phyloP scores from a whole-genome alignment of 2,888 invertebrate genomes.

The Leptothorax acervorum region DNA sequence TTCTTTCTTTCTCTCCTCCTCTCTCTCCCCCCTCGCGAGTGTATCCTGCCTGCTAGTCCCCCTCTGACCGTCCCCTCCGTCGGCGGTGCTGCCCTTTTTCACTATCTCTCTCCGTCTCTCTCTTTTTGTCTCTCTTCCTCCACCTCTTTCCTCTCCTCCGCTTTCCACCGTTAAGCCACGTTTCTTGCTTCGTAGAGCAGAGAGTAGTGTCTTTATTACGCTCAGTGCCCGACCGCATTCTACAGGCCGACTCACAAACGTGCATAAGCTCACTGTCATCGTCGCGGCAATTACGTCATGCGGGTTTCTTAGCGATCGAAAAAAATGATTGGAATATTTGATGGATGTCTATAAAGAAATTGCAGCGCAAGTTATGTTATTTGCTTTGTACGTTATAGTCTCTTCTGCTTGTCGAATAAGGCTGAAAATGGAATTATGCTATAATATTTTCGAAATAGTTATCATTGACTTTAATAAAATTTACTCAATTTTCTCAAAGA shows the following conservation, averaged over 20 bases:
- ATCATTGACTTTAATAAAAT: neutral
- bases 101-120: slow-evolving; percentile 39
- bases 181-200: slow-evolving; percentile 75
- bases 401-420: neutral
- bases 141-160: slow-evolving; percentile 31
- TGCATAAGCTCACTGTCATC: slow-evolving; percentile 1
- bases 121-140: slow-evolving; percentile 47
- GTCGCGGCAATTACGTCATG: slow-evolving; percentile 12
- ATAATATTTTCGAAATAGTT: neutral
- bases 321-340: slow-evolving; percentile 13
- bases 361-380: neutral
- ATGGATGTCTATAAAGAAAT: neutral
- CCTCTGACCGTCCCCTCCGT: slow-evolving; percentile 25
- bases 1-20: slow-evolving; percentile 26
- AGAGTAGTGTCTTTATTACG: slow-evolving; percentile 81
- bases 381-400: neutral
- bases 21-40: slow-evolving; percentile 2
- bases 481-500: neutral
- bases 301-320: neutral
- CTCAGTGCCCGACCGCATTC: slow-evolving; percentile 76
- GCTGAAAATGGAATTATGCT: neutral
- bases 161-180: slow-evolving; percentile 72
- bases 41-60: slow-evolving; percentile 8
- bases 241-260: slow-evolving; percentile 75
- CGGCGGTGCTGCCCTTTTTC: slow-evolving; percentile 42